Conservation (phyloP, 2,797 vertebrate genomes). For the Propithecus deckenii region DNA sequence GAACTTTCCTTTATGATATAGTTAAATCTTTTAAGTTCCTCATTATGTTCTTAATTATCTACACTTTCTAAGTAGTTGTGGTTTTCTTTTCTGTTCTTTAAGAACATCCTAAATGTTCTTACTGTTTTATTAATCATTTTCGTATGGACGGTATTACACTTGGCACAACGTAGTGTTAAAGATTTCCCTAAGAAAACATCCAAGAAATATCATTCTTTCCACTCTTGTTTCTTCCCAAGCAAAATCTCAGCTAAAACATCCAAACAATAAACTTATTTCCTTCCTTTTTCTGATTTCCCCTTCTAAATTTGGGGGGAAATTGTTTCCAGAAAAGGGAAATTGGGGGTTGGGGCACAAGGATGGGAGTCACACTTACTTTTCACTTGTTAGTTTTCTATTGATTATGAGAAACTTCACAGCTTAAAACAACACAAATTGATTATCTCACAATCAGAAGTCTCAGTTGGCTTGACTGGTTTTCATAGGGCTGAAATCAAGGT, state of each 20-base stretch:
- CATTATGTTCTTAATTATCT: background rate
- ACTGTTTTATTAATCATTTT: constrained; percentile 4
- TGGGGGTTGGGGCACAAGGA: background rate
- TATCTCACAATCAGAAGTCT: background rate
- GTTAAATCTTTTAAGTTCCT: background rate
- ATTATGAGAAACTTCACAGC: background rate
- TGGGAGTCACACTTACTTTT: background rate
- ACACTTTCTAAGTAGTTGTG: background rate
- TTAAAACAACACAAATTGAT: background rate
- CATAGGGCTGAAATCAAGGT: background rate
- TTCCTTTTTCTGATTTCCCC: background rate
- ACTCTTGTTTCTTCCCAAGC: background rate
- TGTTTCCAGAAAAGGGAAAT: background rate
- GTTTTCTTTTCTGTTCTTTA: constrained; percentile 29
- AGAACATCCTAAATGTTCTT: background rate
- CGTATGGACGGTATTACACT: background rate
- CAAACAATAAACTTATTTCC: background rate
- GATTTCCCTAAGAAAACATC: background rate
- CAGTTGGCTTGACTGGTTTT: background rate
- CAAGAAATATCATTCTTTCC: background rate
- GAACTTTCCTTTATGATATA: background rate
- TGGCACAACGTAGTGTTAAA: background rate
- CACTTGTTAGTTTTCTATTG: background rate
- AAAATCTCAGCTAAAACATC: constrained; percentile 34
- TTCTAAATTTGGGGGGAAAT: background rate